phyloP scores from a whole-genome alignment of 2,888 invertebrate species.

The Hedya salicella region DNA sequence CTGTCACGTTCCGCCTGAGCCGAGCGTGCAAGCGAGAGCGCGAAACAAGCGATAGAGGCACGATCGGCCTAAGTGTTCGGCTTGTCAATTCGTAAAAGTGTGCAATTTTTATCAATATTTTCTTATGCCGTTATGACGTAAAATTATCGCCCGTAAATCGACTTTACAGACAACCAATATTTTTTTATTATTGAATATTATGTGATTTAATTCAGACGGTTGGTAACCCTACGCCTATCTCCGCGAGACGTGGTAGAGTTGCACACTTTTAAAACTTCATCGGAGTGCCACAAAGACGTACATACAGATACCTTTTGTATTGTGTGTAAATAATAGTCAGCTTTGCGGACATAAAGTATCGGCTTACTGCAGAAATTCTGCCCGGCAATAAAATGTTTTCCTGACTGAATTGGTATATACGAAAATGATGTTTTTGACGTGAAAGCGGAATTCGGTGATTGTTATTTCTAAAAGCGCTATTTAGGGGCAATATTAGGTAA shows the following conservation, averaged over 20 bases:
- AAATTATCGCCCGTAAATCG: no score
- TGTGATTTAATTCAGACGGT: not conserved
- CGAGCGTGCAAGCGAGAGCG: no score
- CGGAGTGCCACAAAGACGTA: constrained; percentile 61
- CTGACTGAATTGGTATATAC: not conserved
- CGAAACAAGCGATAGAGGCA: no score
- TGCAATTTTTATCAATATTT: no score
- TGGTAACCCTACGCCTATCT: constrained; percentile 53
- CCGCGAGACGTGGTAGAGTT: constrained; percentile 66
- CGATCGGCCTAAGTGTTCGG: no score
- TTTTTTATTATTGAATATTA: not conserved
- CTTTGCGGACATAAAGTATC: constrained; percentile 34
- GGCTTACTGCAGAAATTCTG: constrained; percentile 2
- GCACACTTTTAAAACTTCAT: constrained; percentile 71
- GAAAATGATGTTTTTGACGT: not conserved
- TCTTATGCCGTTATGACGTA: no score
- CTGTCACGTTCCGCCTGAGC: no score
- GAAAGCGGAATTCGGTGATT: not conserved
- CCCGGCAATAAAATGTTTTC: not conserved
- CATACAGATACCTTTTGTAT: constrained; percentile 52
- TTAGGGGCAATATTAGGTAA: not conserved
- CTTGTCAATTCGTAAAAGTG: no score
- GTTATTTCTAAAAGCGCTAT: not conserved
- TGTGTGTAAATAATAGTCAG: constrained; percentile 46
- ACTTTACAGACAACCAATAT: no score